Conservation (phyloP, 1,140 invertebrate genomes). For the Lordiphosa stackelbergi region DNA sequence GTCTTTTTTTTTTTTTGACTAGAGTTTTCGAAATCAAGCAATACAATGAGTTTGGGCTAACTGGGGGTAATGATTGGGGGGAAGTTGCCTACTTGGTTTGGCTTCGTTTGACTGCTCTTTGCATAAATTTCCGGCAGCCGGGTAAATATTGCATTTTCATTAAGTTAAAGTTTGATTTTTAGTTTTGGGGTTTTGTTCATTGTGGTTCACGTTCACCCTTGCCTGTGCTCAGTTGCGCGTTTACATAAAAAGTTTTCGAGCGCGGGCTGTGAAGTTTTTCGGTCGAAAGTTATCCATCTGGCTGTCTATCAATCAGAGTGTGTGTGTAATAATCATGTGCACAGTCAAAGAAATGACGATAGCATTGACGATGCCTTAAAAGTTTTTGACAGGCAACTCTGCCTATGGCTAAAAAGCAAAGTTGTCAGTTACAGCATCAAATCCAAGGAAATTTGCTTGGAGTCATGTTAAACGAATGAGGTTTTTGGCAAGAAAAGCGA, state of each 20-base stretch:
- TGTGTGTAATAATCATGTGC: constrained; percentile 14
- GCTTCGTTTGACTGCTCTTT: background rate
- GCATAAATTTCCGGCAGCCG: constrained; percentile 9
- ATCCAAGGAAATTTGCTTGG: constrained; percentile 1
- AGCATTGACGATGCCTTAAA: constrained; percentile 11
- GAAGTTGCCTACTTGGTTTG: constrained; percentile 8
- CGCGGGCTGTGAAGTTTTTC: constrained; percentile 5
- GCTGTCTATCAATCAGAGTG: constrained; percentile 8
- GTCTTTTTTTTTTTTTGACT: constrained; percentile 3
- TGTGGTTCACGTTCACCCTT: background rate
- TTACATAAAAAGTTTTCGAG: constrained; percentile 13
- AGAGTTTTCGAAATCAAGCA: background rate
- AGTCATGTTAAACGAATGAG: constrained; percentile 1
- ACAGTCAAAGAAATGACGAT: constrained; percentile 13
- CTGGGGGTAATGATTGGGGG: too few relatives aligned
- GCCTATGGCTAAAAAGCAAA: constrained; percentile 8
- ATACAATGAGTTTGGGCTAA: background rate
- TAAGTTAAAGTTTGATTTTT: constrained; percentile 16
- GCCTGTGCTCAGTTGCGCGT: background rate
- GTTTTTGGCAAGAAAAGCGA: too few relatives aligned
- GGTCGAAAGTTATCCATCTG: constrained; percentile 10
- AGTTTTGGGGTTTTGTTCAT: constrained; percentile 1
- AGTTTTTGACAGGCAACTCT: constrained; percentile 14
- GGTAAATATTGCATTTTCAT: constrained; percentile 17
- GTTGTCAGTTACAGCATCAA: constrained; percentile 8